phyloP scores from a whole-genome alignment of 1,140 invertebrate species.

The Drosophila eugracilis region DNA sequence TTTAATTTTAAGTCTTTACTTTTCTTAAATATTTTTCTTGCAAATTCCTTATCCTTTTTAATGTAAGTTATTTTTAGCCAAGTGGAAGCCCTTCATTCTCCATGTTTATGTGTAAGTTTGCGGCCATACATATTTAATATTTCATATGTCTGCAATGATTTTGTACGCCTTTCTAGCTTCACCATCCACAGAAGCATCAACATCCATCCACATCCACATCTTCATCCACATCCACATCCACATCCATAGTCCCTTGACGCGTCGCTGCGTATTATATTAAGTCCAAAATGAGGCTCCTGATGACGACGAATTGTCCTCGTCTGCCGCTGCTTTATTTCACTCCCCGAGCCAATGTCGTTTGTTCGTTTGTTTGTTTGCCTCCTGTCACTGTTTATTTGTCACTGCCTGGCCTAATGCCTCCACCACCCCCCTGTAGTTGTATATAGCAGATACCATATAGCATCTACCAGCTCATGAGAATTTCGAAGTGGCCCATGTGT shows the following conservation, averaged over 20 bases:
- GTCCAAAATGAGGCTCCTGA: constrained; percentile 82
- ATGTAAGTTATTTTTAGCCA: background rate
- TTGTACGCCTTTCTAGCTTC: constrained; percentile 58
- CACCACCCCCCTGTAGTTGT: constrained; percentile 2
- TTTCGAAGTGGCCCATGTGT: constrained; percentile 63
- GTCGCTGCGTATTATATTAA: constrained; percentile 81
- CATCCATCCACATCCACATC: constrained; percentile 19
- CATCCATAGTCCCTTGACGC: constrained; percentile 51
- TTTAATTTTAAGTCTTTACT: background rate
- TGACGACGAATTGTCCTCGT: constrained; percentile 80
- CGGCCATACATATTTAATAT: constrained; percentile 80
- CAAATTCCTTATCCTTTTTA: background rate
- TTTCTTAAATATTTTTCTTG: background rate
- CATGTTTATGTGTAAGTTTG: constrained; percentile 27
- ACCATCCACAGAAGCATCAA: constrained; percentile 3
- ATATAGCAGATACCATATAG: constrained; percentile 17
- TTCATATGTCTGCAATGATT: constrained; percentile 83
- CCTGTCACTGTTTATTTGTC: constrained; percentile 75
- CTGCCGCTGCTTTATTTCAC: constrained; percentile 22
- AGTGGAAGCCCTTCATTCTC: constrained; percentile 13
- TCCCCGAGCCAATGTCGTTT: constrained; percentile 6
- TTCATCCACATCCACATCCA: constrained; percentile 9
- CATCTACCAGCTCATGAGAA: constrained; percentile 37
- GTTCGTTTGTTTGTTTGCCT: constrained; percentile 46
- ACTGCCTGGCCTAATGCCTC: constrained; percentile 68